Evolutionary conservation across 2,888 invertebrate genomes (phyloP), one percentile per base, ranked within the genome.

Genomic region (Danaus chrysippus): DNA sequence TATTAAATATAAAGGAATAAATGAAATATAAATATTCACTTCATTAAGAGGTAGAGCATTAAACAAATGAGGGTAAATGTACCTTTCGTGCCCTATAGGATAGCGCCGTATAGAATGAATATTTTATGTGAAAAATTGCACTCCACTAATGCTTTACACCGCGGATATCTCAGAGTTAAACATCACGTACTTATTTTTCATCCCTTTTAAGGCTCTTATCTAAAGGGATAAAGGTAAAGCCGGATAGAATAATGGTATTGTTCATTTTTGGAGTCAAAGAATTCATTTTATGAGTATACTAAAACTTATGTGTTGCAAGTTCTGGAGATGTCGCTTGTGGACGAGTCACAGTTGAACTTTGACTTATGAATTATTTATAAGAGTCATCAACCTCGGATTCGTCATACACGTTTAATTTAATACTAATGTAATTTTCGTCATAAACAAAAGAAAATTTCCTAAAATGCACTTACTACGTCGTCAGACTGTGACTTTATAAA

Each of bases 61-160:
- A 73, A 67, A 71, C 68, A 70, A 74, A 73, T 73, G 72, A 69
- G 68, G 70, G 69, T 70, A 68, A 68, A 59, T 58, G 61, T 58
- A 52, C 63, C 58, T 54, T 42, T 43, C 53, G 11, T 56, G 77
- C 79, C 79, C 76, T 76, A 77, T 78, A 73, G 73, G 76, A 72
- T 68, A 67, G 69, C 71, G 66, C 81, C 78, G 73, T 75, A 73
- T 68, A 68, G 68, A 71, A 68, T 82, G 79, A 83, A 84, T 83
- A 79, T 82, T 82, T 81, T 75, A 82, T 81, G 75, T 82, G 79
- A 82, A 79, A 82, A 82, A 83, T 82, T 78, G 79, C 70, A 74
- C 71, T 68, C 66, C 46, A 62, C 62, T 66, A 65, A 63, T 65
- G 65, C 67, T 61, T 49, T 54, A 42, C 58, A 59, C 58, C 54